These are phyloP conservation scores for Pogona vitticeps DNA, from an alignment of 2,113 vertebrate species.

Conservation along the genomic window DNA sequence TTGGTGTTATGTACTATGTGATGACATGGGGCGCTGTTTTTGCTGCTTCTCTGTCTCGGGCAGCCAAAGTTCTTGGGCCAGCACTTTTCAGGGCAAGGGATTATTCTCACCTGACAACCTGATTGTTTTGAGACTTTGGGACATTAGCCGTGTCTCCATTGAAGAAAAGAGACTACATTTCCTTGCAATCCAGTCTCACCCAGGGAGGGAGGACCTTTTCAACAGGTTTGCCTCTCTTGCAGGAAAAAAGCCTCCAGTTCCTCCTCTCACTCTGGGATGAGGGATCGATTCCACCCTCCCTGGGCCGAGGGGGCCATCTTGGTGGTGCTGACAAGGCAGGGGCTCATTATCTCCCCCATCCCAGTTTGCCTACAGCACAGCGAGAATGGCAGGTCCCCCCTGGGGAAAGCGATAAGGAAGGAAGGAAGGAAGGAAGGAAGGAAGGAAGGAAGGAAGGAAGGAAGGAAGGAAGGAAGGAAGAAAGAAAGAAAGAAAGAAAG, in stretches of 20 bases:
- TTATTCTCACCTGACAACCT: neutral
- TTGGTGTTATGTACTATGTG: no score
- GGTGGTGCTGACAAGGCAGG: neutral
- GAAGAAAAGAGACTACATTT: neutral
- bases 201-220: neutral
- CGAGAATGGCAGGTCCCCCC: slow-evolving; percentile 24
- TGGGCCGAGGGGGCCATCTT: neutral
- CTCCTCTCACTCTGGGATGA: neutral
- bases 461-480: no score
- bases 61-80: neutral
- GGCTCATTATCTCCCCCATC: slow-evolving; percentile 44
- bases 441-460: slow-evolving; percentile 45
- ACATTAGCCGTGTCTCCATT: no score
- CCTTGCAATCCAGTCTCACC: neutral
- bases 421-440: slow-evolving; percentile 18
- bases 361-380: slow-evolving; percentile 56
- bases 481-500: no score
- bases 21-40: neutral
- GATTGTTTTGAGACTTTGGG: neutral
- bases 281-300: neutral
- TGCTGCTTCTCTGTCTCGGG: neutral
- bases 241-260: neutral
- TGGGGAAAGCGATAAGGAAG: slow-evolving; percentile 58
- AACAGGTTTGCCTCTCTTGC: neutral
- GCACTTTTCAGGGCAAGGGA: neutral